These are phyloP conservation scores for Lamprologus tigripictilis DNA, from an alignment of 2,113 vertebrate genomes.

Conservation along the genomic window DNA sequence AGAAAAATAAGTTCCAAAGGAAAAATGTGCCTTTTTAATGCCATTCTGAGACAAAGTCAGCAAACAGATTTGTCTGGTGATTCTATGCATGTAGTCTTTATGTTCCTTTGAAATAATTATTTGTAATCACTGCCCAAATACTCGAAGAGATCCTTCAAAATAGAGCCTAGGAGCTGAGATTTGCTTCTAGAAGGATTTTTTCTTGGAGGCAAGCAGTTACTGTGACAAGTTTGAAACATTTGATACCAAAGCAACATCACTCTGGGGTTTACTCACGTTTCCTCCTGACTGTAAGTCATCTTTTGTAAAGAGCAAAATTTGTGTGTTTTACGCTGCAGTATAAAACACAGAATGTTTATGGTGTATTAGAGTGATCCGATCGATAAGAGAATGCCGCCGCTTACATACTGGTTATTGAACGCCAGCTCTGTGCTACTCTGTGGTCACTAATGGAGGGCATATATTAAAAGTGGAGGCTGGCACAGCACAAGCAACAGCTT, in stretches of 20 bases:
- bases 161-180: not conserved
- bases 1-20: no score
- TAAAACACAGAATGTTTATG: not conserved
- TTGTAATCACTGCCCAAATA: not conserved
- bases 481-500: not conserved
- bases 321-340: not conserved
- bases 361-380: not conserved
- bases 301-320: not conserved
- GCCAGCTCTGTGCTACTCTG: not conserved
- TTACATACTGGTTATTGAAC: constrained; percentile 11
- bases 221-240: not conserved
- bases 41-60: not conserved
- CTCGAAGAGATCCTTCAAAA: not conserved
- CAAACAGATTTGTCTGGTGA: not conserved
- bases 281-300: not conserved
- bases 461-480: not conserved
- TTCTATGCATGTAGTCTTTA: fast-evolving
- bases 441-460: not conserved
- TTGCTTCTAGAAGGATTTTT: not conserved
- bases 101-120: not conserved
- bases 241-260: not conserved
- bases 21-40: not conserved
- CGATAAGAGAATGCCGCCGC: not conserved
- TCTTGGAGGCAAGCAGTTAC: not conserved
- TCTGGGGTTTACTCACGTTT: not conserved